Evolutionary conservation across 2,888 invertebrate species (phyloP), one percentile per base, ranked within the genome.

Genomic region (Frankliniella intonsa): DNA sequence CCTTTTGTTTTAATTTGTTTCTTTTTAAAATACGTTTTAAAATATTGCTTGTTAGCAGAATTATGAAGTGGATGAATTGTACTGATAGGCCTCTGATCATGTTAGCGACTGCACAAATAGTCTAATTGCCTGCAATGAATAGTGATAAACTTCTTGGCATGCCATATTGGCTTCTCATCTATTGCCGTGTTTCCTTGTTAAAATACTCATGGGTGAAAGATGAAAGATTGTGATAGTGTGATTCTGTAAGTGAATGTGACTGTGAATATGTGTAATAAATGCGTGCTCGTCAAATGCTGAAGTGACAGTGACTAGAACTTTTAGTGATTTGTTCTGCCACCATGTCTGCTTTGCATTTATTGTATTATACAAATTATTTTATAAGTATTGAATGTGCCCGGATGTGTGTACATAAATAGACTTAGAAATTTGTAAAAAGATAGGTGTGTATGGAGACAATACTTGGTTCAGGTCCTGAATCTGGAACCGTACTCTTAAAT

Each of bases 331-430:
- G 69, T 76, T 76, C 69, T 76, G 69, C 12, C 69, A 10, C 25
- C 9, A 25, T 76, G 69, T 76, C 69, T 25, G 25, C 69, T 76
- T 76, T 69, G 69, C 69, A 69, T 69, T 25, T 76, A 25, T 76
- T 76, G 69, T 76, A 76, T 76, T 76, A 76, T 76, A 76, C 25
- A 76, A 76, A 76, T 76, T 76, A 76, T 76, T 76, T 76, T 76
- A 76, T 76, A 76, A 25, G 69, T 76, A 76, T 22, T 76, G 69
- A 25, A 76, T 76, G 69, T 25, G 69, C 69, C 69, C 69, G 25
- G 25, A 22, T 76, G 69, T 22, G 25, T 76, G 69, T 76, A 76
- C 69, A 76, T 76, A 76, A 25, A 25, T 76, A 76, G 69, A 12
- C 12, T 76, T 76, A 76, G 69, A 76, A 22, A 9, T 76, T 76